Conservation (phyloP, 2,797 vertebrate genomes). For the Gymnodraco acuticeps region DNA sequence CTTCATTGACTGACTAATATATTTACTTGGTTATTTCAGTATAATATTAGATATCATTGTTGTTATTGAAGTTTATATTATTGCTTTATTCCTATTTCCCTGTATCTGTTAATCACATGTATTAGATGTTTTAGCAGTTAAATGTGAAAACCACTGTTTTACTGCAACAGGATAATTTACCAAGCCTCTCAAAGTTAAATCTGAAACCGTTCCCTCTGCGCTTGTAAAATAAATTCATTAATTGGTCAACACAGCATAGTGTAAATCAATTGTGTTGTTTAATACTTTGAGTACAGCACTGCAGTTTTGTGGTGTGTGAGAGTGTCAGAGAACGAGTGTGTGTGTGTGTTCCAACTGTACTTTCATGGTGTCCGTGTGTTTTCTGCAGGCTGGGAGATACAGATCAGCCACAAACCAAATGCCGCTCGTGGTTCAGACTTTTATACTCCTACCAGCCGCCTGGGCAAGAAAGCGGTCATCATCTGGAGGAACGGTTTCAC, state of each 20-base stretch:
- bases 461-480: slow-evolving; percentile 30
- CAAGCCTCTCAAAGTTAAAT: not conserved
- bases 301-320: slow-evolving; percentile 43
- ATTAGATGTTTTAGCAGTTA: not conserved
- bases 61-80: not conserved
- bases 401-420: slow-evolving; percentile 56
- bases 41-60: not conserved
- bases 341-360: slow-evolving; percentile 12
- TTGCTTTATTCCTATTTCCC: not conserved
- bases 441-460: slow-evolving; percentile 38
- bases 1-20: not conserved
- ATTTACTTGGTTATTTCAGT: not conserved
- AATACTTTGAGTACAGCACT: slow-evolving; percentile 3
- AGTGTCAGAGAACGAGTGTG: slow-evolving; percentile 25
- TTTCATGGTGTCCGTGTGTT: slow-evolving; percentile 56
- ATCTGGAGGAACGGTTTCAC: slow-evolving; percentile 33
- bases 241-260: not conserved
- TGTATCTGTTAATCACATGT: not conserved
- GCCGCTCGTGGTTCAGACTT: slow-evolving; percentile 42
- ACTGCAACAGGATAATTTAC: not conserved
- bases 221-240: slow-evolving; percentile 17
- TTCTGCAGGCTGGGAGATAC: slow-evolving; percentile 51
- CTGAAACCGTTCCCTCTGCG: not conserved
- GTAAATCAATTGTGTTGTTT: slow-evolving; percentile 23
- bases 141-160: not conserved